Percentiles rank a stretch among this genome's conserved stretches.
phyloP scores from a whole-genome alignment of 2,113 vertebrate species.

The Myrmecobius fasciatus region DNA sequence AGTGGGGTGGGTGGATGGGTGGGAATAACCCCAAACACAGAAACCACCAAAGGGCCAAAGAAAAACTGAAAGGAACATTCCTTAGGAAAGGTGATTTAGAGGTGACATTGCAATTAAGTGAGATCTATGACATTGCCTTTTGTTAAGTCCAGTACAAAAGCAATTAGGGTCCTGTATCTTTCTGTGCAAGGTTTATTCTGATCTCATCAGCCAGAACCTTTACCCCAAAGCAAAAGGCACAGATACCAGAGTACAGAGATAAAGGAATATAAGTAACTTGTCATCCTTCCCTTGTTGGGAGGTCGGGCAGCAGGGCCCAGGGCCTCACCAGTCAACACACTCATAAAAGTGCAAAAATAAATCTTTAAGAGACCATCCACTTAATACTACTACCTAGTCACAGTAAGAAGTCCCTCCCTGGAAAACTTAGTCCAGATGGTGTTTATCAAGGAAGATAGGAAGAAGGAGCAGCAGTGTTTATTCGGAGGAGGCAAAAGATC shows the following conservation, averaged over 20 bases:
- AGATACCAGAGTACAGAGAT: neutral
- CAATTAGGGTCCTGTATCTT: neutral
- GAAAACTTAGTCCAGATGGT: conserved; percentile 45
- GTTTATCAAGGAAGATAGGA: conserved; percentile 41
- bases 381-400: neutral
- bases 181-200: neutral
- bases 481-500: conserved; percentile 36
- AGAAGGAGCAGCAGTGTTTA: conserved; percentile 41
- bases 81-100: neutral
- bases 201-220: neutral
- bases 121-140: neutral
- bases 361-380: neutral
- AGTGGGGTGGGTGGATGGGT: neutral
- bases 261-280: neutral
- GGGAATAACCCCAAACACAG: neutral
- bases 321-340: neutral
- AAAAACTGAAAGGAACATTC: neutral
- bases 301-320: neutral
- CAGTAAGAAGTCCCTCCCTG: neutral
- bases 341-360: conserved; percentile 2
- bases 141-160: neutral
- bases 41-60: neutral
- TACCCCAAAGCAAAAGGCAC: neutral
- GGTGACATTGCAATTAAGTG: neutral
- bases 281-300: neutral